Evolutionary conservation across 2,888 invertebrate species (phyloP).

Genomic region (Micoletzkya japonica): DNA sequence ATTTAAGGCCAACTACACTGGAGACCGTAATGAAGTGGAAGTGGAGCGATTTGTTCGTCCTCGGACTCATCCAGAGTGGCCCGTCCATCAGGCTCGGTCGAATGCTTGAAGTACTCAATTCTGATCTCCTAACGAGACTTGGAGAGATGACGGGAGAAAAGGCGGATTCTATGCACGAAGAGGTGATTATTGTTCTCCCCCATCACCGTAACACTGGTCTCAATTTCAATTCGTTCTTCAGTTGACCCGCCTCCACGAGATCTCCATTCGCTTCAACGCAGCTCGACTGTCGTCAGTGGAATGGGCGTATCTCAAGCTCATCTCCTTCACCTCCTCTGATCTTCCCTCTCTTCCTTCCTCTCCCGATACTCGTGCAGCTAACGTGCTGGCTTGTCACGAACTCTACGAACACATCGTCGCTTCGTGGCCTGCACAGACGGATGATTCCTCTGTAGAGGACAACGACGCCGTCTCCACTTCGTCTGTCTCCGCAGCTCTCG

Average conservation of each 20-base stretch:
- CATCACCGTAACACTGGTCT: no score
- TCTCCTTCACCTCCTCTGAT: constrained; percentile 66
- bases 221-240: no score
- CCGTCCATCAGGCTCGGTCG: constrained; percentile 65
- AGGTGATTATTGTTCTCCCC: no score
- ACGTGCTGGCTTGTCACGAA: constrained; percentile 73
- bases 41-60: constrained; percentile 88
- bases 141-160: constrained; percentile 61
- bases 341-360: constrained; percentile 68
- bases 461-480: constrained; percentile 45
- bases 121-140: constrained; percentile 77
- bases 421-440: constrained; percentile 32
- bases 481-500: constrained; percentile 36
- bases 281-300: constrained; percentile 50
- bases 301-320: constrained; percentile 61
- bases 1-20: constrained; percentile 75
- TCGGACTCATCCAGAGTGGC: constrained; percentile 86
- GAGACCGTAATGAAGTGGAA: constrained; percentile 81
- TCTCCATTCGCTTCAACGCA: constrained; percentile 40
- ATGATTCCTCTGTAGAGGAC: constrained; percentile 51
- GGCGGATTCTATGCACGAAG: neutral
- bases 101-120: constrained; percentile 81
- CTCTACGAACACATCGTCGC: constrained; percentile 65
- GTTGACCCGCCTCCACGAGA: constrained; percentile 36
- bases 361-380: constrained; percentile 71